These are phyloP conservation scores for Acleris literana DNA, from an alignment of 2,888 invertebrate species.

Conservation along the genomic window DNA sequence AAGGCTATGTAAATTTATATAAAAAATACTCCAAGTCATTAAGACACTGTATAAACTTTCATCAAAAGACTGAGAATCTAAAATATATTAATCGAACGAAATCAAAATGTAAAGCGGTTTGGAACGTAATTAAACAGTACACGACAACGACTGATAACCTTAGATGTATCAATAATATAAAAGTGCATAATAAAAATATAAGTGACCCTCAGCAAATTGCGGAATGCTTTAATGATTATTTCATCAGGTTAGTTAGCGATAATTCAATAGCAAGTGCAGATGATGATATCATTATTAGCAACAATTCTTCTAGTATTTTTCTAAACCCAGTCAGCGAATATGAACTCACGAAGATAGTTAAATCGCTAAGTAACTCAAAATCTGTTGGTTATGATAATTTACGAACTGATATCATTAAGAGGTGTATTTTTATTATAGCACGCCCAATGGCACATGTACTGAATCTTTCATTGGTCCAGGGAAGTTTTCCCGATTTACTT, in stretches of 20 bases:
- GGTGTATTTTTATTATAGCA: not conserved
- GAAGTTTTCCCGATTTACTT: too few relatives aligned
- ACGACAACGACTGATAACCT: not conserved
- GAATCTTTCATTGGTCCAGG: not conserved
- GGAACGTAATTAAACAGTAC: not conserved
- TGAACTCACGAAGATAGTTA: not conserved
- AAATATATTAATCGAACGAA: not conserved
- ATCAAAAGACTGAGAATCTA: not conserved
- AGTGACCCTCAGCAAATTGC: not conserved
- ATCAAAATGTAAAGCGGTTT: not conserved
- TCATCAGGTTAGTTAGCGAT: conserved; percentile 5
- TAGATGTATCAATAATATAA: too few relatives aligned
- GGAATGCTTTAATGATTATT: conserved; percentile 6
- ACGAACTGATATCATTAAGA: not conserved
- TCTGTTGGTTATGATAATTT: not conserved
- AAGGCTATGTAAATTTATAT: not conserved
- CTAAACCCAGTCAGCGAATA: conserved; percentile 1
- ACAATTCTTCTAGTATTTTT: conserved; percentile 5
- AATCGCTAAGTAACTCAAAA: conserved; percentile 1
- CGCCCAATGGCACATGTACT: not conserved
- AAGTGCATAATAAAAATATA: not conserved
- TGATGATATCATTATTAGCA: conserved; percentile 1
- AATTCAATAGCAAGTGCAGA: not conserved
- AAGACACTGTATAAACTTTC: not conserved
- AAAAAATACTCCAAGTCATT: not conserved